Evolutionary conservation across 2,797 vertebrate genomes (phyloP).

Genomic region (Gastrophryne carolinensis): DNA sequence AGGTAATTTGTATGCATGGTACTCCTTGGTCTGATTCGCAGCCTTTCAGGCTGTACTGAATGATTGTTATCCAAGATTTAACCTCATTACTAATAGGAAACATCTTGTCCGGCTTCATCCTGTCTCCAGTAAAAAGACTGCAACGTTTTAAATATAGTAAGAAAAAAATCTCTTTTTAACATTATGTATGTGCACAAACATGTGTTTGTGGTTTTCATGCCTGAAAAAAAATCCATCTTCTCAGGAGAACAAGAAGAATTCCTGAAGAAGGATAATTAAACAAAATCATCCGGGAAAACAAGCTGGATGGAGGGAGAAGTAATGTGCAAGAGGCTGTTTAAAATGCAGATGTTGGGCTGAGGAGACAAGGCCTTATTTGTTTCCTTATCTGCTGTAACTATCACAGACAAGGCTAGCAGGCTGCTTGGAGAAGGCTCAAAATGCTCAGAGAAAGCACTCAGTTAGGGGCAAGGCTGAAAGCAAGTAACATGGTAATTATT

Average conservation of each 20-base stretch:
- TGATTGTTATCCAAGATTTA: conserved; percentile 46
- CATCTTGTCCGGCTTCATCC: conserved; percentile 49
- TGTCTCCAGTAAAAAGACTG: conserved; percentile 46
- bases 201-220: conserved; percentile 48
- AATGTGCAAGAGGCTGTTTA: conserved; percentile 21
- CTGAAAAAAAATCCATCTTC: conserved; percentile 33
- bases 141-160: conserved; percentile 33
- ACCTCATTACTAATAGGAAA: conserved; percentile 52
- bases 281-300: conserved; percentile 44
- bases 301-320: conserved; percentile 13
- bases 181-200: conserved; percentile 48
- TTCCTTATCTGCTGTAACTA: conserved; percentile 31
- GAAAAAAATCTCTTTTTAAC: conserved; percentile 27
- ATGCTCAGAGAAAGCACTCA: neutral
- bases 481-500: neutral
- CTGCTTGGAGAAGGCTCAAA: neutral
- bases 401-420: neutral
- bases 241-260: conserved; percentile 44
- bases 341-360: conserved; percentile 43
- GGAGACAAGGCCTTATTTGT: conserved; percentile 34
- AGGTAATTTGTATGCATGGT: conserved; percentile 42
- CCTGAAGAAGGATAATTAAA: conserved; percentile 41
- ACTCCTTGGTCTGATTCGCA: conserved; percentile 20
- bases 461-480: conserved; percentile 13
- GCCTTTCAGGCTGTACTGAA: conserved; percentile 45